phyloP scores from a whole-genome alignment of 2,797 vertebrate genomes.

The Anolis apletophallus region DNA sequence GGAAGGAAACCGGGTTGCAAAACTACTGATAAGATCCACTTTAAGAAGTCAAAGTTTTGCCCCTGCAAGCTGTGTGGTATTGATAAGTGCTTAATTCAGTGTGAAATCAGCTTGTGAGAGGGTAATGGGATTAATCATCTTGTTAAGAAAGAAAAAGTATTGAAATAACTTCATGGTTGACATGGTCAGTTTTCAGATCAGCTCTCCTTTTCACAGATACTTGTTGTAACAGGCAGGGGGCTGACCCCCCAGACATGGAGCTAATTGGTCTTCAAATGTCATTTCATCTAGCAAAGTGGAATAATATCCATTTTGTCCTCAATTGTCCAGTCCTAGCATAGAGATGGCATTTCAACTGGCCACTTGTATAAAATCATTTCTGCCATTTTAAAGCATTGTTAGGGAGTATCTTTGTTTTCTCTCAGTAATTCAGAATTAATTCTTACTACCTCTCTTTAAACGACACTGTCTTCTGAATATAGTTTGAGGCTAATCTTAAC shows the following conservation, averaged over 20 bases:
- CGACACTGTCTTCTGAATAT: neutral
- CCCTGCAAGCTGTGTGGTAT: conserved; percentile 63
- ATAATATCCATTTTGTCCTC: conserved; percentile 58
- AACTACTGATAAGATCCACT: neutral
- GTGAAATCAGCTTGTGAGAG: conserved; percentile 64
- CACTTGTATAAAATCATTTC: conserved; percentile 64
- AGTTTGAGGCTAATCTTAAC: conserved; percentile 17
- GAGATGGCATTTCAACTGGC: conserved; percentile 58
- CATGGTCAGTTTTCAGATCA: conserved; percentile 69
- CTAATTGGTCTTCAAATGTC: conserved; percentile 75
- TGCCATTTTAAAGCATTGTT: conserved; percentile 54
- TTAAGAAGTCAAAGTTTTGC: conserved; percentile 67
- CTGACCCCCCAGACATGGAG: conserved; percentile 74
- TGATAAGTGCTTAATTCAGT: conserved; percentile 66
- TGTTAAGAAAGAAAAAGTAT: conserved; percentile 63
- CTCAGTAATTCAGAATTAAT: conserved; percentile 49
- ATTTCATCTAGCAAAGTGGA: conserved; percentile 70
- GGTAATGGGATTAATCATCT: conserved; percentile 72
- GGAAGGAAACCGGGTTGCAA: conserved; percentile 23
- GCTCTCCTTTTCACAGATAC: conserved; percentile 72
- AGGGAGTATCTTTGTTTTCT: conserved; percentile 1
- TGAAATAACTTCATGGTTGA: conserved; percentile 74
- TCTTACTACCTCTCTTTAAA: conserved; percentile 14
- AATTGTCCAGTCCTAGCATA: conserved; percentile 66
- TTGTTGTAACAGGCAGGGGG: conserved; percentile 74